Conservation (phyloP, 2,797 vertebrate species). For the Ara ararauna region DNA sequence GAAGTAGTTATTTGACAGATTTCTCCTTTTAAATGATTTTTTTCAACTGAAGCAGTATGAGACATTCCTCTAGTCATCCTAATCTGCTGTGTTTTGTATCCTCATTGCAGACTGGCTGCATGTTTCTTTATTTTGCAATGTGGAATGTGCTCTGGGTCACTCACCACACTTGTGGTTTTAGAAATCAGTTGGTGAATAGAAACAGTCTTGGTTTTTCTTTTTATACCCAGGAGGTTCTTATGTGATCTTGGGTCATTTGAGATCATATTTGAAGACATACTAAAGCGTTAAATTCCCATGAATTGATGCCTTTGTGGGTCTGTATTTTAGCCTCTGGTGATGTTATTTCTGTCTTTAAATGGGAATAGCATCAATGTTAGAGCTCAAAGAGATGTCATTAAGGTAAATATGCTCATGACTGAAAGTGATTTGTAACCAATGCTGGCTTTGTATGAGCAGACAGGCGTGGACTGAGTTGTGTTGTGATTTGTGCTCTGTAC, state of each 20-base stretch:
- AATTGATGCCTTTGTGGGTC: neutral
- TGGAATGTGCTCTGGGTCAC: neutral
- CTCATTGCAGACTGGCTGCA: neutral
- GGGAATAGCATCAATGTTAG: neutral
- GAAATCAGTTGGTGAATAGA: neutral
- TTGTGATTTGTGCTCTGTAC: neutral
- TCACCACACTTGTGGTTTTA: neutral
- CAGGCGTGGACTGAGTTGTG: neutral
- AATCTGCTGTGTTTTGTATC: neutral
- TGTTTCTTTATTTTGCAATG: neutral
- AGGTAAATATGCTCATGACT: neutral
- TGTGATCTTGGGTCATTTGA: neutral
- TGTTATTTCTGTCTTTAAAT: neutral
- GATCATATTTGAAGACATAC: neutral
- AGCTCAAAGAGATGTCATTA: neutral
- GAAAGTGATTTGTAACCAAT: neutral
- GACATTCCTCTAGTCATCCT: neutral
- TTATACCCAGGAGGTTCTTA: neutral
- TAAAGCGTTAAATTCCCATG: neutral
- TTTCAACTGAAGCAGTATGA: neutral
- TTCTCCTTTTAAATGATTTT: neutral
- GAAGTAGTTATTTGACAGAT: neutral
- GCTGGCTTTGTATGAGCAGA: neutral
- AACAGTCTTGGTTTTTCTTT: neutral
- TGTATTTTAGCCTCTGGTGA: neutral